Evolutionary conservation across 2,797 vertebrate genomes (phyloP).

Genomic region (Anisognathus igniventris): DNA sequence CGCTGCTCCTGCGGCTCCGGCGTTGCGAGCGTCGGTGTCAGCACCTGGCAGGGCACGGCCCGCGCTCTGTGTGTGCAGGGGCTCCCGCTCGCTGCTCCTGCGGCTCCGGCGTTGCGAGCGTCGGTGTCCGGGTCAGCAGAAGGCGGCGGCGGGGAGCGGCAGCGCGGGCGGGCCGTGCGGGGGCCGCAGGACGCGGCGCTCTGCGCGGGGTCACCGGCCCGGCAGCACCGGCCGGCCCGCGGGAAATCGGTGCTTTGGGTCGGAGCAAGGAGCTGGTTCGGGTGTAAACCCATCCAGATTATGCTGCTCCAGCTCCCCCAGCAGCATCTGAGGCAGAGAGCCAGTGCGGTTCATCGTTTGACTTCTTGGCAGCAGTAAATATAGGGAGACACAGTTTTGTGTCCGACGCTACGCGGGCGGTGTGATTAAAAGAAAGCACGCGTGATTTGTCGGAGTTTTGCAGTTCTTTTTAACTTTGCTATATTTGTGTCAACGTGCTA

Average conservation of each 20-base stretch:
- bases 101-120: accelerated
- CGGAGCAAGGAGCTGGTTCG: neutral
- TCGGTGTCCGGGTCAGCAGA: accelerated
- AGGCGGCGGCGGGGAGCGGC: neutral
- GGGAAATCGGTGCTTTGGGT: accelerated
- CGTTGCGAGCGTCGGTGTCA: no score
- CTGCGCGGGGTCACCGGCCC: neutral
- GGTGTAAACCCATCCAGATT: accelerated
- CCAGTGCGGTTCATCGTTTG: neutral
- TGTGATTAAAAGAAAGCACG: neutral
- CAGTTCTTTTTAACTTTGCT: neutral
- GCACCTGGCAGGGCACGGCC: accelerated
- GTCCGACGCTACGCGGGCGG: accelerated
- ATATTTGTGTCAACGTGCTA: accelerated
- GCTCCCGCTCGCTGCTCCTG: accelerated
- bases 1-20: accelerated
- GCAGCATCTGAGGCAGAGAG: accelerated
- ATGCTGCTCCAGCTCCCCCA: accelerated
- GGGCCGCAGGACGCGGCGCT: no score
- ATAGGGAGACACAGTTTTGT: accelerated
- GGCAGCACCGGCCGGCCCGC: neutral
- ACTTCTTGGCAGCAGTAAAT: neutral
- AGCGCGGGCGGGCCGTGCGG: no score
- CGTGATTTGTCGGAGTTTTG: accelerated
- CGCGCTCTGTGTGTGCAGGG: accelerated